Conservation (phyloP, 2,888 invertebrate genomes). For the Furcula furcula region DNA sequence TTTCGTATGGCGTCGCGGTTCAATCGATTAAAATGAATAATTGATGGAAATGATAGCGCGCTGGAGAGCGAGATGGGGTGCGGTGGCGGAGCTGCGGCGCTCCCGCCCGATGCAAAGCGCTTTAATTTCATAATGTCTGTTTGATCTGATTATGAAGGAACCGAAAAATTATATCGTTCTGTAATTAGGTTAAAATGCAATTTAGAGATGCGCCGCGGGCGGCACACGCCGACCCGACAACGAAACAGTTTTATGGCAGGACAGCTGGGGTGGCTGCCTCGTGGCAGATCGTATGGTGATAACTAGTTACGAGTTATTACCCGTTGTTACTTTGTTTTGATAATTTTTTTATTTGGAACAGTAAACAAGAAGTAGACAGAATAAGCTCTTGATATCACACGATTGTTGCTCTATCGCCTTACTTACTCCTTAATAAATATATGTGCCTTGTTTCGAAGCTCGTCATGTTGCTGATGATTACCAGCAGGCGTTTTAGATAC, state of each 20-base stretch:
- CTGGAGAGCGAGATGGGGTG: constrained; percentile 22
- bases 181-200: constrained; percentile 81
- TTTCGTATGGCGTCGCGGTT: no score
- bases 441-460: neutral
- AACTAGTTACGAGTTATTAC: constrained; percentile 26
- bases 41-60: constrained; percentile 38
- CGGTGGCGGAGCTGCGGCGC: constrained; percentile 29
- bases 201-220: constrained; percentile 75
- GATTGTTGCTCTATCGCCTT: no score
- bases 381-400: no score
- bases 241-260: constrained; percentile 49
- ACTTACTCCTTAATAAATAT: neutral
- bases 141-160: constrained; percentile 76
- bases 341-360: no score
- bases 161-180: constrained; percentile 79
- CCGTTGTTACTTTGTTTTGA: constrained; percentile 20
- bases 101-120: constrained; percentile 61
- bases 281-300: constrained; percentile 22
- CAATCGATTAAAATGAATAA: constrained; percentile 40
- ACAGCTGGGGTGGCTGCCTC: constrained; percentile 33
- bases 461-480: neutral
- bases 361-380: no score
- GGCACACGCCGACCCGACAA: constrained; percentile 50
- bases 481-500: neutral
- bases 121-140: constrained; percentile 74